Percentiles rank a stretch among this genome's conserved stretches.
Evolutionary conservation across 2,888 invertebrate genomes (phyloP).

Genomic region (Seira sanloemensis): DNA sequence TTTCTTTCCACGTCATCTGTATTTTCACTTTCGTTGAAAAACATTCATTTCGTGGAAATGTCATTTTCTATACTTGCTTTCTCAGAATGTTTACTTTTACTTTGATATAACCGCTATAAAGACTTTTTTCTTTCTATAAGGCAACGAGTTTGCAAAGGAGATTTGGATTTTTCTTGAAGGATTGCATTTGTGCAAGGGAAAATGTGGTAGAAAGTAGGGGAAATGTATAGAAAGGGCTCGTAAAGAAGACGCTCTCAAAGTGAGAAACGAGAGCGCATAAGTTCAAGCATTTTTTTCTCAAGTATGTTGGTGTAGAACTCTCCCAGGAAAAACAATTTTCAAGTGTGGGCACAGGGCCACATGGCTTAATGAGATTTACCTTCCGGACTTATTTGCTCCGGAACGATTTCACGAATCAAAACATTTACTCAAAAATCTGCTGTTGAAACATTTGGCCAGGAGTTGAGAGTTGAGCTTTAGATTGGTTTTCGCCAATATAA

Average conservation of each 20-base stretch:
- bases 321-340: constrained; percentile 68
- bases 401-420: constrained; percentile 73
- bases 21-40: constrained; percentile 41
- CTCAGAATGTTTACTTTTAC: too few relatives aligned
- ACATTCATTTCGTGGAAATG: constrained; percentile 39
- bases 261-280: neutral
- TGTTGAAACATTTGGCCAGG: constrained; percentile 59
- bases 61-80: constrained; percentile 25
- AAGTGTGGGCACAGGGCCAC: constrained; percentile 69
- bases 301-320: neutral
- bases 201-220: constrained; percentile 22
- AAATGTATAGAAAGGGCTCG: neutral
- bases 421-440: constrained; percentile 73
- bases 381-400: constrained; percentile 71
- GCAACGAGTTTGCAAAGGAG: neutral
- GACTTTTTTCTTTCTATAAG: constrained; percentile 10
- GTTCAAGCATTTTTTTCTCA: neutral
- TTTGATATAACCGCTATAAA: too few relatives aligned
- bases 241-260: constrained; percentile 14
- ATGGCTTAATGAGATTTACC: constrained; percentile 74
- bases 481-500: constrained; percentile 3
- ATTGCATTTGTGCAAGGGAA: neutral
- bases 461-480: constrained; percentile 31
- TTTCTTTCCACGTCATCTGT: constrained; percentile 30
- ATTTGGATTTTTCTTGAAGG: too few relatives aligned